Conservation (phyloP, 2,888 invertebrate species). For the Phaedon cochleariae region DNA sequence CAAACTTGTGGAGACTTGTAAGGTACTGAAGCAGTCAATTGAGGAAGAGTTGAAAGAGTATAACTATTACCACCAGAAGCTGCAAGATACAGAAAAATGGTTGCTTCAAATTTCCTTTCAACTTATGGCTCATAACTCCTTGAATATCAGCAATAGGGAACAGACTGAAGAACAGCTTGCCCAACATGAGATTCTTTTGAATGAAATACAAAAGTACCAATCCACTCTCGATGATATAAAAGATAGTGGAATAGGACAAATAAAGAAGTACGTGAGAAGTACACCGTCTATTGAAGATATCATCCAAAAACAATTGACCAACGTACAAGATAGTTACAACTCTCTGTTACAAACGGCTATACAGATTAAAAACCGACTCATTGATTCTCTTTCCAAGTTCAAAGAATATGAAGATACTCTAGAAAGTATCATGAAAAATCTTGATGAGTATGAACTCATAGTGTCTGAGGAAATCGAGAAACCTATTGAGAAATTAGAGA, state of each 20-base stretch:
- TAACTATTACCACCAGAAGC: constrained; percentile 84
- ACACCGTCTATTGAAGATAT: constrained; percentile 79
- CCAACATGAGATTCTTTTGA: constrained; percentile 81
- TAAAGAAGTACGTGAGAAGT: constrained; percentile 77
- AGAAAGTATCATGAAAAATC: constrained; percentile 82
- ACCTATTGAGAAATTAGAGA: constrained; percentile 77
- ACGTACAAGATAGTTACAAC: constrained; percentile 93
- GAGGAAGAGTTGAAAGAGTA: constrained; percentile 87
- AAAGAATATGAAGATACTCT: constrained; percentile 92
- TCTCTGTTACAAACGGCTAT: constrained; percentile 87
- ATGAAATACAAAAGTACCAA: constrained; percentile 86
- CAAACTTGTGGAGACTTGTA: constrained; percentile 71
- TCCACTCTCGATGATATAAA: constrained; percentile 82
- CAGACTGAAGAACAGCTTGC: constrained; percentile 91
- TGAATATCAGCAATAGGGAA: constrained; percentile 89
- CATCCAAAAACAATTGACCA: constrained; percentile 85
- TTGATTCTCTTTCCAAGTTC: constrained; percentile 90
- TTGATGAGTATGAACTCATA: constrained; percentile 81
- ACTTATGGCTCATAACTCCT: constrained; percentile 93
- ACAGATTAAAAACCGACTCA: constrained; percentile 87
- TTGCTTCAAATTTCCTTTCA: constrained; percentile 93
- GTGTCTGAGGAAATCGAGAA: constrained; percentile 78
- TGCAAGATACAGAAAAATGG: constrained; percentile 97
- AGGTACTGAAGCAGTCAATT: constrained; percentile 71
- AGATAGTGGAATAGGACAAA: constrained; percentile 83